phyloP scores from a whole-genome alignment of 2,888 invertebrate genomes.

The Caenorhabditis afra region DNA sequence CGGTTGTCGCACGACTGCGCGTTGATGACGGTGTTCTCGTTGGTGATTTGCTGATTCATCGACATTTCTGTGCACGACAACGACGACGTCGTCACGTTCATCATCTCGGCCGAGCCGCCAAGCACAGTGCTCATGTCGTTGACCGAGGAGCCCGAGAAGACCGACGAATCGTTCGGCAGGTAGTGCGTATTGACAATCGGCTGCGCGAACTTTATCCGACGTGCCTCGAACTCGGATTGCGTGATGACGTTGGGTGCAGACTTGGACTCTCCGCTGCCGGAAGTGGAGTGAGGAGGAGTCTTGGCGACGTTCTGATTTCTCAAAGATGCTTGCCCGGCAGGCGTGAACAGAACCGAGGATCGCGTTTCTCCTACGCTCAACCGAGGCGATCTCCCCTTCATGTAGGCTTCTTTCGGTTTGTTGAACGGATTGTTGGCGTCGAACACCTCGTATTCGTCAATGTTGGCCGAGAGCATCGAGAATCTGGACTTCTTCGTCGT shows the following conservation, averaged over 20 bases:
- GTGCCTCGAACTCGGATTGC: constrained; percentile 40
- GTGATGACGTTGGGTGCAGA: neutral
- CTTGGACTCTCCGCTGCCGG: constrained; percentile 6
- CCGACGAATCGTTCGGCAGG: constrained; percentile 53
- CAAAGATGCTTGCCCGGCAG: constrained; percentile 17
- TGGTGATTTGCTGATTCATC: constrained; percentile 51
- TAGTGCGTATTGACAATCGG: constrained; percentile 60
- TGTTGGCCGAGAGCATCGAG: constrained; percentile 41
- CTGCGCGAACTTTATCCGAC: constrained; percentile 64
- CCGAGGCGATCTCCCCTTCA: constrained; percentile 67
- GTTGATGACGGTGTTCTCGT: constrained; percentile 55
- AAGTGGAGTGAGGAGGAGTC: constrained; percentile 29
- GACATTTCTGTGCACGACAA: constrained; percentile 40
- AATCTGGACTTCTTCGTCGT: constrained; percentile 29
- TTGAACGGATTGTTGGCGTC: constrained; percentile 47
- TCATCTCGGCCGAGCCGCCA: constrained; percentile 53
- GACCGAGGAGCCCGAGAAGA: constrained; percentile 48
- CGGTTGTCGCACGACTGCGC: constrained; percentile 57
- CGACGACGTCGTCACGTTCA: constrained; percentile 59
- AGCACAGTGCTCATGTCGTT: constrained; percentile 55
- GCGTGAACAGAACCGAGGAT: constrained; percentile 63
- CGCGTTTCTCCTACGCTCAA: constrained; percentile 69
- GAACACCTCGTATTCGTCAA: constrained; percentile 42
- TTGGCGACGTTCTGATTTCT: constrained; percentile 19
- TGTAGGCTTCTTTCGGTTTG: constrained; percentile 66